phyloP scores from a whole-genome alignment of 2,888 invertebrate genomes.

The Stictocephala bisonia region DNA sequence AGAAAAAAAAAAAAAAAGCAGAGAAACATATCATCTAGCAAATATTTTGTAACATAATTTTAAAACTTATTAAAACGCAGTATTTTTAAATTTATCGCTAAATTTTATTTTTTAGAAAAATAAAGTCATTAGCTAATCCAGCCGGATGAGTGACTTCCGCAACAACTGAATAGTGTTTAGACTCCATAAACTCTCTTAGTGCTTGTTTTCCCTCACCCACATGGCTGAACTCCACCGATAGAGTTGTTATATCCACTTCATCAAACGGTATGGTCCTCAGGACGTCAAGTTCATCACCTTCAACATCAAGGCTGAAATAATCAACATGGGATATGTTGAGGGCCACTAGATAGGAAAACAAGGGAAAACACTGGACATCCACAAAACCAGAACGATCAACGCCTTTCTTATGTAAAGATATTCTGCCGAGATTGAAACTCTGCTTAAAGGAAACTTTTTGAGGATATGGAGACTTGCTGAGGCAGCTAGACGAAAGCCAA shows the following conservation, averaged over 20 bases:
- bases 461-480: conserved; percentile 65
- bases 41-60: too few species aligned
- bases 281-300: conserved; percentile 68
- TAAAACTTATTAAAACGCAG: too few species aligned
- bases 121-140: conserved; percentile 67
- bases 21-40: too few species aligned
- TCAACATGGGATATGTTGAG: conserved; percentile 66
- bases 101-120: conserved; percentile 65
- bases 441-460: conserved; percentile 65
- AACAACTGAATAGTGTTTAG: conserved; percentile 64
- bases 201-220: conserved; percentile 63
- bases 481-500: conserved; percentile 66
- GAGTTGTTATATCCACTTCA: conserved; percentile 65
- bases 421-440: conserved; percentile 64
- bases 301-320: conserved; percentile 69
- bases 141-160: conserved; percentile 64
- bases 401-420: conserved; percentile 59
- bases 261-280: conserved; percentile 68
- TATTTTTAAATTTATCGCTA: too few species aligned
- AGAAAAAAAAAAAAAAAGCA: too few species aligned
- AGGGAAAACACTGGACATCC: conserved; percentile 68
- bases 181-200: conserved; percentile 64
- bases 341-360: conserved; percentile 66
- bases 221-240: conserved; percentile 67
- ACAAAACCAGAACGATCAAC: conserved; percentile 58